Percentiles rank a stretch among this genome's conserved stretches.
These are phyloP conservation scores for Hirudo medicinalis DNA, from an alignment of 1,140 invertebrate genomes.

Conservation along the genomic window DNA sequence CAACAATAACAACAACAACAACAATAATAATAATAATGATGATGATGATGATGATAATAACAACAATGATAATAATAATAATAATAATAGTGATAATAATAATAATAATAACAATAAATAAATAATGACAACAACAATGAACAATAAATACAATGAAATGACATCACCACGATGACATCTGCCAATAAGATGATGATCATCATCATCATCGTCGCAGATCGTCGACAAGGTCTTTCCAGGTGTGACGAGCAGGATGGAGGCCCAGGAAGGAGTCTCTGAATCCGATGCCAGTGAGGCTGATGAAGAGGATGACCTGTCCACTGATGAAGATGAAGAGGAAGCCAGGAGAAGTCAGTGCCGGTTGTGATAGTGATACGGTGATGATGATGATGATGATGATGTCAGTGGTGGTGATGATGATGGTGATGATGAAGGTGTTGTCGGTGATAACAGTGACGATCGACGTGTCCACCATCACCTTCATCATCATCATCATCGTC, in stretches of 20 bases:
- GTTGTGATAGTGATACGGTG: not conserved
- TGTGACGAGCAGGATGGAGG: not conserved
- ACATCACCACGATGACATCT: too few relatives aligned
- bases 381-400: not conserved
- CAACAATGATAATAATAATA: not conserved
- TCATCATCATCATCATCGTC: conserved; percentile 8
- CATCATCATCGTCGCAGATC: not conserved
- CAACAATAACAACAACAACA: not conserved
- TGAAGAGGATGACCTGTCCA: not conserved
- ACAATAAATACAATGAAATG: not conserved
- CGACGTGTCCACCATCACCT: too few relatives aligned
- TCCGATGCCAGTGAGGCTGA: not conserved
- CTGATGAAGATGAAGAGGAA: conserved; percentile 4
- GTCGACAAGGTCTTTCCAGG: not conserved
- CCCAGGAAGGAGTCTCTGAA: not conserved
- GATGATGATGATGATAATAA: not conserved
- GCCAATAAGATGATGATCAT: not conserved
- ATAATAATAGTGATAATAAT: not conserved
- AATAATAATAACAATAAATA: not conserved
- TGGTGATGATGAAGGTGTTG: not conserved
- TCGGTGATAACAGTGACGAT: not conserved
- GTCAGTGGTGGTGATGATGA: not conserved
- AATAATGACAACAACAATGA: conserved; percentile 17
- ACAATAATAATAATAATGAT: too few relatives aligned
- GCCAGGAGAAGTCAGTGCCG: not conserved